phyloP scores from a whole-genome alignment of 92 coral and sea anemone species.

The Micromussa lordhowensis region DNA sequence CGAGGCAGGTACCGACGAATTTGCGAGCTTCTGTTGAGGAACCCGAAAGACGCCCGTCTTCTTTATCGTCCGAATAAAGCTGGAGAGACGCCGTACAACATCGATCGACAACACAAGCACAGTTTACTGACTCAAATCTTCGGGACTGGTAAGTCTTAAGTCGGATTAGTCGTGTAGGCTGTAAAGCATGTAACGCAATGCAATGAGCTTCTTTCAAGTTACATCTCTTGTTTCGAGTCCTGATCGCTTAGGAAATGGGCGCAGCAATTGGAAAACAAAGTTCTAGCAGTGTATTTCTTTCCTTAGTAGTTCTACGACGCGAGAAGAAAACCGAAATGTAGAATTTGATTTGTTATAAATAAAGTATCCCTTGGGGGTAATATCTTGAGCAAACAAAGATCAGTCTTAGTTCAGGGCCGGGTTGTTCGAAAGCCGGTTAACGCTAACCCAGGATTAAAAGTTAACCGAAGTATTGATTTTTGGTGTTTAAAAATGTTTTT shows the following conservation, averaged over 20 bases:
- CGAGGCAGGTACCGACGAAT: conserved; percentile 93
- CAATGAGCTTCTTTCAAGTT: not conserved
- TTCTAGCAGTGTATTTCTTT: too few relatives aligned
- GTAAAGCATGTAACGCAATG: not conserved
- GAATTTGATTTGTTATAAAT: not conserved
- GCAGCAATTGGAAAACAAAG: not conserved
- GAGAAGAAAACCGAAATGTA: not conserved
- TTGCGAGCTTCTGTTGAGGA: conserved; percentile 88
- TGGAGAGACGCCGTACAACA: conserved; percentile 96
- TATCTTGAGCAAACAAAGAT: not conserved
- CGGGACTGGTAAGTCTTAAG: conserved; percentile 75
- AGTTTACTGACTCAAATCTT: conserved; percentile 93
- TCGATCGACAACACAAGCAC: conserved; percentile 93
- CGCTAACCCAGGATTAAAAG: too few relatives aligned
- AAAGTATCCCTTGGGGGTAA: not conserved
- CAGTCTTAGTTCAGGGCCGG: too few relatives aligned
- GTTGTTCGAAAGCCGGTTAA: too few relatives aligned
- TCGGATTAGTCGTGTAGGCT: not conserved
- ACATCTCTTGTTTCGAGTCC: not conserved
- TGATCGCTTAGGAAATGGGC: not conserved
- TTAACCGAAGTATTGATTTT: too few relatives aligned
- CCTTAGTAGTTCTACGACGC: not conserved
- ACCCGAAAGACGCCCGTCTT: conserved; percentile 94
- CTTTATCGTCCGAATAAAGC: conserved; percentile 95
- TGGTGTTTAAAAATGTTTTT: too few relatives aligned